Base-by-base conservation (phyloP, 2,797 vertebrate genomes). In the Huso huso region DNA sequence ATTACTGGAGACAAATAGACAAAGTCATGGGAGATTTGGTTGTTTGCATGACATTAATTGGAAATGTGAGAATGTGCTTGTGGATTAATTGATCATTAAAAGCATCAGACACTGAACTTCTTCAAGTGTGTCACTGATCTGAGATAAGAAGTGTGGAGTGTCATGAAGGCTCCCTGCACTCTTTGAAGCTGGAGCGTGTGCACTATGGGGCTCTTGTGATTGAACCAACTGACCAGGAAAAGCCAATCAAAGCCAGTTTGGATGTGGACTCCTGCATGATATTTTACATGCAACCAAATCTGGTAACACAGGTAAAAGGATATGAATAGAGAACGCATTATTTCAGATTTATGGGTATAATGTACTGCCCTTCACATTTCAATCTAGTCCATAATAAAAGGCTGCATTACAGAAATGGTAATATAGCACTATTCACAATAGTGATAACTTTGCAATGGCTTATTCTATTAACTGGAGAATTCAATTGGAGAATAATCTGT, bases 11-110 rank as follows among this genome's bases (percentile, higher is more conserved):
- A 70, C 69, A 70, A 70, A 67, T 64, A 70, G 66, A 71, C 57
- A 71, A 68, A 68, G 66, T 71, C 62, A 52, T 63, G 49, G 66
- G 53, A 60, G 65, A 64, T 67, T 68, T 61, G 69, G 69, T 49
- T 61, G 69, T 65, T 68, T 71, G 69, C 66, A 10, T 71, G 69
- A 68, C 69, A 64, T 71, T 68, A 71, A 71, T 71, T 68, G 62
- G 49, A 63, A 64, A 67, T 23, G 69, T 61, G 69, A 64, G 69
- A 64, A 71, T 60, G 66, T n/a, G 50, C 61, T 65, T 64, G 49
- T 15, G 62, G 65, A 71, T 67, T 71, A 71, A 67, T 71, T 67
- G 69, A 71, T 71, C 69, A 68, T 71, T 68, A 71, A 68, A 62
- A 62, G 6, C 48, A 49, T 62, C 55, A 49, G 51, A 37, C 18